A percentile compares a stretch with the other conserved stretches of the same genome.
Evolutionary conservation across 2,888 invertebrate genomes (phyloP).

Genomic region (Conchocele bisecta): DNA sequence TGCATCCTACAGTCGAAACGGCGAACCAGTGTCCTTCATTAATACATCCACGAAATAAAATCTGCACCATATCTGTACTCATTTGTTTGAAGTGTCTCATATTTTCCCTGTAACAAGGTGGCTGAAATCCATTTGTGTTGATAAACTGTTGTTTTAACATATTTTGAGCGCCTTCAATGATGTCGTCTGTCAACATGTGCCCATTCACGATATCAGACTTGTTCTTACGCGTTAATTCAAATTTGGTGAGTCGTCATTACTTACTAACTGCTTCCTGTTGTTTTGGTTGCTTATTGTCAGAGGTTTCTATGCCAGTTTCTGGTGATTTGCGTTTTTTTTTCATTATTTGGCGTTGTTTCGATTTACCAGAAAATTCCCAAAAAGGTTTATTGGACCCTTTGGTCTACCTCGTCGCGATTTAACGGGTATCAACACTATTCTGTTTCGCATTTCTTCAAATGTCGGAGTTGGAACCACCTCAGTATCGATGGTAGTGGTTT

Average conservation of each 20-base stretch:
- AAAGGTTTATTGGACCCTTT: constrained; percentile 8
- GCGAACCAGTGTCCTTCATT: no score
- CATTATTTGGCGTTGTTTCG: no score
- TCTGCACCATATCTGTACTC: no score
- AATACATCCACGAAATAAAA: no score
- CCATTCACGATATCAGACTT: not conserved
- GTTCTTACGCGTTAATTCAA: not conserved
- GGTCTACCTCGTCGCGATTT: not conserved
- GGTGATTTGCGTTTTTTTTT: no score
- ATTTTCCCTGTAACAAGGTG: no score
- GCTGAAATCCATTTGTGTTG: no score
- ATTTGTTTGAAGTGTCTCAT: no score
- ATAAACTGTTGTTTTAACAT: no score
- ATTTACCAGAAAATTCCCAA: constrained; percentile 1
- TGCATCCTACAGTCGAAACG: no score
- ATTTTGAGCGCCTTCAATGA: not conserved
- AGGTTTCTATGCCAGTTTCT: no score
- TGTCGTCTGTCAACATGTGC: not conserved
- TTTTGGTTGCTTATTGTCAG: no score
- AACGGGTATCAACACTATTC: not conserved
- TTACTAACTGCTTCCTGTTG: not conserved
- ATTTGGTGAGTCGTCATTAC: not conserved
- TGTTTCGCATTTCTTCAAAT: not conserved
- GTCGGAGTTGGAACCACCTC: not conserved
- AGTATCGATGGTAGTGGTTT: not conserved